Percentiles rank a stretch among this genome's conserved stretches.
Conservation (phyloP, 2,113 vertebrate species). For the Myotis davidii region DNA sequence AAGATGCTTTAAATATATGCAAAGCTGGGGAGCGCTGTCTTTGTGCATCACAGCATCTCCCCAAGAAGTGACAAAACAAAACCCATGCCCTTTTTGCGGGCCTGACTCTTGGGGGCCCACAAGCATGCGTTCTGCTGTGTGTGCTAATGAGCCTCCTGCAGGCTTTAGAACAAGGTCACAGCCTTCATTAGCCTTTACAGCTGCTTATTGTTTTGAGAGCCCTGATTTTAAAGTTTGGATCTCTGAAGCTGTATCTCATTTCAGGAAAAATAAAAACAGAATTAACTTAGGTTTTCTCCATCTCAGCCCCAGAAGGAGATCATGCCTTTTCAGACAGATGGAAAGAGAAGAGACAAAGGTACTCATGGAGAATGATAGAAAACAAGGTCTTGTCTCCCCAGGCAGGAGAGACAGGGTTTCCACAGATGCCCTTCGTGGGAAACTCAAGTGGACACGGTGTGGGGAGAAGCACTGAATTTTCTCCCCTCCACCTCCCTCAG, state of each 20-base stretch:
- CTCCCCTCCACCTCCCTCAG: background rate
- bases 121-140: background rate
- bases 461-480: background rate
- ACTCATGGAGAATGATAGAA: background rate
- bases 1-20: background rate
- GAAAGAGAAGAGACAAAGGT: background rate
- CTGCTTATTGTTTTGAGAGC: background rate
- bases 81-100: background rate
- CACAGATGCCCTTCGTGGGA: background rate
- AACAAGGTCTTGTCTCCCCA: background rate
- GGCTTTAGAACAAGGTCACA: background rate
- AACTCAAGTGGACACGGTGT: background rate
- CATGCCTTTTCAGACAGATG: background rate
- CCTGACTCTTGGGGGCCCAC: background rate
- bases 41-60: background rate
- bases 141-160: slow-evolving; percentile 14
- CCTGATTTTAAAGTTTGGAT: background rate
- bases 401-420: background rate
- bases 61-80: background rate
- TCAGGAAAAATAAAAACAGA: background rate
- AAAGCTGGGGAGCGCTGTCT: background rate
- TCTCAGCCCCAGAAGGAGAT: background rate
- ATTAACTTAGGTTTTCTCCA: background rate
- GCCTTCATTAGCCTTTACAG: background rate
- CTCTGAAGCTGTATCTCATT: background rate